Base-by-base conservation (phyloP, 2,888 invertebrate genomes). In the Smittia sp. region DNA sequence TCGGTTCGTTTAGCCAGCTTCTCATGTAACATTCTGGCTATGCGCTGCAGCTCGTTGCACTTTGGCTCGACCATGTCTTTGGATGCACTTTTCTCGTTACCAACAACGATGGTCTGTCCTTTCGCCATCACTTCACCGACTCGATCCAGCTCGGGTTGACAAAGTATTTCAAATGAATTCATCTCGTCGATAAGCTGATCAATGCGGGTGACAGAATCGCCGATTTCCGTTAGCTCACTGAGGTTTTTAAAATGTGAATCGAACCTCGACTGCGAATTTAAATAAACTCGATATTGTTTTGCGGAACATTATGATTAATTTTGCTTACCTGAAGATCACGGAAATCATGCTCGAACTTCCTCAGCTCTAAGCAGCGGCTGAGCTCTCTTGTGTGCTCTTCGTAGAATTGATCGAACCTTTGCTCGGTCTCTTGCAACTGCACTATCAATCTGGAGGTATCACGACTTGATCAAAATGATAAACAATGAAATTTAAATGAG, bases 391-490 rank as follows among this genome's bases (percentile, higher is more conserved):
- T 93, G 85, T 98, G 97, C 78, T 91, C 90, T 74, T 89, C 88
- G 97, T 97, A 98, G 84, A 96, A 97, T 78, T 91, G 90, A 81
- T 96, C 95, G 82, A 98, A 97, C 76, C 94, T 93, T 78, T 90
- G 87, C 83, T 95, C 94, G 77, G 96, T 97, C 85, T 96, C 96
- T 82, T 96, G 96, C 79, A 96, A 84, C 84, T 96, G 96, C 74
- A 94, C 91, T 77, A 97, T 84, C 79, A 96, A 87, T 83, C 96
- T 93, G 84, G 77, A 85, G 81, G 80, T 80, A 80, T 80, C 81
- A 79, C 81, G 82, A 81, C 81, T 81, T 78, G 82, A 79, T 82
- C 82, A 80, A 80, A 80, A 79, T 80, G 79, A 2, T 58, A 22
- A 22, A 58, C 58, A 54, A 46, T 54, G 52, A 54, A 58, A 63